Evolutionary conservation across 1,140 invertebrate species (phyloP).

Genomic region (Cherax quadricarinatus): DNA sequence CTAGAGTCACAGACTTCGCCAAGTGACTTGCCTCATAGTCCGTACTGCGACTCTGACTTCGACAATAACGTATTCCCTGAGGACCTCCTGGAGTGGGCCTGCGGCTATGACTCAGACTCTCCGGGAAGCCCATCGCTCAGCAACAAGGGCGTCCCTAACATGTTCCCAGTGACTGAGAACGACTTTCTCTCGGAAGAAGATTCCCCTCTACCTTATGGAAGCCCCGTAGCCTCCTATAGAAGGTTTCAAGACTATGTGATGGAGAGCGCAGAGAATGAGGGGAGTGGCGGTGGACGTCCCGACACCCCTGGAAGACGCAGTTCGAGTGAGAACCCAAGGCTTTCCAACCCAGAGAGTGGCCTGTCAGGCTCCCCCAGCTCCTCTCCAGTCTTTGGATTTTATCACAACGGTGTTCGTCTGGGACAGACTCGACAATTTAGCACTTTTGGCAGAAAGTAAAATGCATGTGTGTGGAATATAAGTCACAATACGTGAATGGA

Average conservation of each 20-base stretch:
- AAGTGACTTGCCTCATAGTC: neutral
- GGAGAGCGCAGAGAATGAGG: neutral
- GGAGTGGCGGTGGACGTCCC: neutral
- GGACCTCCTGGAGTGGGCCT: constrained; percentile 17
- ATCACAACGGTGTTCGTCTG: constrained; percentile 24
- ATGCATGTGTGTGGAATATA: neutral
- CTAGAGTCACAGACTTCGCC: neutral
- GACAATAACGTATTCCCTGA: constrained; percentile 2
- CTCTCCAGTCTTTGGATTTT: constrained; percentile 2
- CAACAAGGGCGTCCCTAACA: constrained; percentile 59
- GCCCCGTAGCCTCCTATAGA: neutral
- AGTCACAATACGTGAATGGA: too few species aligned
- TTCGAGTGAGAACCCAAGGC: neutral
- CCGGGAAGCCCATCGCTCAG: constrained; percentile 44
- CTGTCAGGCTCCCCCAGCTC: neutral
- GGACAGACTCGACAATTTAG: constrained; percentile 31
- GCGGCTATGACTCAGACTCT: constrained; percentile 31
- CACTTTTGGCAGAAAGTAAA: constrained; percentile 23
- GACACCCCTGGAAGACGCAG: neutral
- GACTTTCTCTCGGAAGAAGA: constrained; percentile 40
- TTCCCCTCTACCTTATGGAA: constrained; percentile 2
- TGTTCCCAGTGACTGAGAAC: constrained; percentile 54
- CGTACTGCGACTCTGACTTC: neutral
- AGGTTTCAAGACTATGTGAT: neutral
- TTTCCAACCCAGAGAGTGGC: neutral